These are phyloP conservation scores for Dicyrtomina minuta DNA, from an alignment of 2,888 invertebrate species.

Conservation along the genomic window DNA sequence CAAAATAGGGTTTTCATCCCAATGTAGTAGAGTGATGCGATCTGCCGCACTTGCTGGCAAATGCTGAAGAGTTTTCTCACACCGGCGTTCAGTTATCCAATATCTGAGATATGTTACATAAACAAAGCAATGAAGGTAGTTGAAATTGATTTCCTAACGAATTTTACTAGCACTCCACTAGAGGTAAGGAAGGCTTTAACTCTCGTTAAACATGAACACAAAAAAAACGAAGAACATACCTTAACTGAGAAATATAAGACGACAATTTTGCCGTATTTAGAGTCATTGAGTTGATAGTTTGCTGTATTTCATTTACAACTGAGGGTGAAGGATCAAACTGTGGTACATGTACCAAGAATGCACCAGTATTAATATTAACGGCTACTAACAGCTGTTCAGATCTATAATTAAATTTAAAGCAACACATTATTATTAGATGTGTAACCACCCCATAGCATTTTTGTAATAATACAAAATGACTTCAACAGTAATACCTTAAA, in stretches of 20 bases:
- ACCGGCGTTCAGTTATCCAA: conserved; percentile 88
- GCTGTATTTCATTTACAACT: conserved; percentile 76
- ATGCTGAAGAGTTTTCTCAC: conserved; percentile 92
- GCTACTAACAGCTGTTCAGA: conserved; percentile 90
- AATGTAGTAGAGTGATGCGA: conserved; percentile 77
- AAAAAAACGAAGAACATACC: no score
- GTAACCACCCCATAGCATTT: background rate
- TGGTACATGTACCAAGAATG: conserved; percentile 86
- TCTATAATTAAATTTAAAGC: conserved; percentile 55
- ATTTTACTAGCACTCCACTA: no score
- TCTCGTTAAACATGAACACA: no score
- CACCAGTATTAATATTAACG: conserved; percentile 91
- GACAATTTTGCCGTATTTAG: conserved; percentile 70
- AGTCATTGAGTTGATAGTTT: conserved; percentile 65
- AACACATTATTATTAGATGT: background rate
- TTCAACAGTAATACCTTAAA: conserved; percentile 52
- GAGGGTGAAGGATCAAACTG: conserved; percentile 77
- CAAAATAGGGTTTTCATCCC: conserved; percentile 72
- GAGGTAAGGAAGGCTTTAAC: no score
- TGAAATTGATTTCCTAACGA: no score
- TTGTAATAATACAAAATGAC: no score
- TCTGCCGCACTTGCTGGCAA: conserved; percentile 85
- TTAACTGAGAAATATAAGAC: conserved; percentile 68
- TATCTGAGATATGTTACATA: no score
- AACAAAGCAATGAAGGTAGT: no score